These are phyloP conservation scores for Morphnarchus princeps DNA, from an alignment of 2,113 vertebrate species.

Conservation along the genomic window DNA sequence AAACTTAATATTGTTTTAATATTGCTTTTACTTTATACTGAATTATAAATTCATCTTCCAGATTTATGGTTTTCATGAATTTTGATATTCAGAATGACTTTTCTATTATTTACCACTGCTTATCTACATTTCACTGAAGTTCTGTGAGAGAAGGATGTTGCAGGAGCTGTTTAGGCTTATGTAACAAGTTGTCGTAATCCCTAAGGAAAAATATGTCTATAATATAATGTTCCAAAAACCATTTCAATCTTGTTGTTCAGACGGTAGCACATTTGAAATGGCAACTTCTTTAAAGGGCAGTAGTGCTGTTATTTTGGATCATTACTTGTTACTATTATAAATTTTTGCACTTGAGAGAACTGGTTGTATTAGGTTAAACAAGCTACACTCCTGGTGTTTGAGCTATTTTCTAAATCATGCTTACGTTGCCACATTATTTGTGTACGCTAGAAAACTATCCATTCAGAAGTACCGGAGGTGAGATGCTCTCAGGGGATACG, in stretches of 20 bases:
- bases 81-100: neutral
- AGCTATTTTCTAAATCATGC: neutral
- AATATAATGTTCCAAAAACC: neutral
- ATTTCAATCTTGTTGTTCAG: neutral
- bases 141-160: neutral
- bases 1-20: neutral
- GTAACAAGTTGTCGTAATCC: neutral
- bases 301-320: neutral
- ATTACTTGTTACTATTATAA: neutral
- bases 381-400: neutral
- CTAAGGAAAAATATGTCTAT: neutral
- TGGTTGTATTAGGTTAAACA: neutral
- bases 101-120: neutral
- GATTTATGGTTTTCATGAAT: neutral
- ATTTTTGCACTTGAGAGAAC: neutral
- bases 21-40: neutral
- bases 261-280: neutral
- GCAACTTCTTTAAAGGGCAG: neutral
- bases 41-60: neutral
- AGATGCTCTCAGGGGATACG: neutral
- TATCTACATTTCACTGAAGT: neutral
- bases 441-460: neutral
- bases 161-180: neutral
- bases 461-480: neutral
- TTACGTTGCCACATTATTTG: neutral